Base-by-base conservation (phyloP, 92 coral and sea anemone genomes). In the Desmophyllum pertusum region DNA sequence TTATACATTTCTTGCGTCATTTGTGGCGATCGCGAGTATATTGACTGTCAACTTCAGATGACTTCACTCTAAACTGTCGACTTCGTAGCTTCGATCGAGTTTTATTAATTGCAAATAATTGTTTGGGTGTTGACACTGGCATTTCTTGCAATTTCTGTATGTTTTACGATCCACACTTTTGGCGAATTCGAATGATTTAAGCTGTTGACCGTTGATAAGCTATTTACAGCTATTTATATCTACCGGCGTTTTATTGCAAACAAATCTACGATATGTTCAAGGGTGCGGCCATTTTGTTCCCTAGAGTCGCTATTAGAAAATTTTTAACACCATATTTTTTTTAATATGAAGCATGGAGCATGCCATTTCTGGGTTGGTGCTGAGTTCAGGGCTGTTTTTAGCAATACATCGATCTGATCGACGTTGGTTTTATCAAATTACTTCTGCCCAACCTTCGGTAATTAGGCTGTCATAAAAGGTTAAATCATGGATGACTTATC, bases 281-380 rank as follows among this genome's bases (percentile, higher is more conserved):
- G 53, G 81, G 81, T 62, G 81, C 70, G 81, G 70, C 70, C 52
- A 39, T 62, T 59, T 75, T 35, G 5, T 51, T 37, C 33, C 30
- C 31, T 65, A 33, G 6, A 75, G 18, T 33, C 2, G 65, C 25
- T 70, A 2, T 40, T 13, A 2, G 29, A 18, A 46, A 74, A 46
- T 46, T 11, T 29, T 31, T 10, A 74, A 46, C n/a, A 29, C 21
- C 73, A 21, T 15, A 67, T 37, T 67, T 67, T 8, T 36, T 36
- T 18, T n/a, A n/a, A 38, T 35, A 36, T 66, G 4, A 37, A 35
- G 4, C 0, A 19, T 18, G 13, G 17, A 67, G 10, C 10, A 17
- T 38, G 17, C 11, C 3, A n/a, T 33, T 48, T 45, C 25, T 74
- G 13, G 61, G 36, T 21, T 52, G 39, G 66, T 52, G 52, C 30